Evolutionary conservation across 64 coral and sea anemone species (phyloP).

Genomic region (Orbicella faveolata): DNA sequence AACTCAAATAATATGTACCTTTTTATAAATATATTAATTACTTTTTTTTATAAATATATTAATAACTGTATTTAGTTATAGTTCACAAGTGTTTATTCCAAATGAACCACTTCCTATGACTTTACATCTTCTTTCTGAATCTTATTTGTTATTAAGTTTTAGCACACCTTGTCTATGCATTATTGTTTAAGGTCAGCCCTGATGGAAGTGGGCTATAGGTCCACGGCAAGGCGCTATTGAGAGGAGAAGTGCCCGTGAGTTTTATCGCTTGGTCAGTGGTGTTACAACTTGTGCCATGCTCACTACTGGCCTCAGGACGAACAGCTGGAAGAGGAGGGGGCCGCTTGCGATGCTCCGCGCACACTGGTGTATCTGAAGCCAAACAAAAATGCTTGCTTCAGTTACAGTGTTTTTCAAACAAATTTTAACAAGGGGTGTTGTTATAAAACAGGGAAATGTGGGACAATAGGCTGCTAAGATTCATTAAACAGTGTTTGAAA

Average conservation of each 20-base stretch:
- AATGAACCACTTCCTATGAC: neutral
- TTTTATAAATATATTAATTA: too few relatives aligned
- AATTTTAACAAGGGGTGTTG: too few relatives aligned
- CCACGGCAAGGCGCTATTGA: constrained; percentile 72
- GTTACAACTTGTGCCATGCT: constrained; percentile 44
- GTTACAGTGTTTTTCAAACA: neutral
- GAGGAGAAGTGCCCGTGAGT: constrained; percentile 67
- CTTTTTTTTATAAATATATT: too few relatives aligned
- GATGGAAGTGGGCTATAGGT: constrained; percentile 43
- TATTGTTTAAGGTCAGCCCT: constrained; percentile 36
- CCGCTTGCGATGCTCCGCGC: constrained; percentile 22
- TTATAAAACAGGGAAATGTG: too few relatives aligned
- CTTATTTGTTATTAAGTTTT: neutral
- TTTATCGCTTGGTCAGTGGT: constrained; percentile 55
- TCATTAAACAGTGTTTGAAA: too few relatives aligned
- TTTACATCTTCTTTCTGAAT: neutral
- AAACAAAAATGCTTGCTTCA: constrained; percentile 42
- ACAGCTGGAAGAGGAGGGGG: constrained; percentile 49
- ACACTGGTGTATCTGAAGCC: constrained; percentile 26
- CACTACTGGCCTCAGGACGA: constrained; percentile 26
- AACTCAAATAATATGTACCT: too few relatives aligned
- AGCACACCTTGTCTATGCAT: constrained; percentile 28
- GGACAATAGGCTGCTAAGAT: too few relatives aligned
- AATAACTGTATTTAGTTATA: too few relatives aligned
- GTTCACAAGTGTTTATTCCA: too few relatives aligned